Percentiles rank a stretch among this genome's conserved stretches.
phyloP scores from a whole-genome alignment of 2,113 vertebrate species.

The Heterotis niloticus region DNA sequence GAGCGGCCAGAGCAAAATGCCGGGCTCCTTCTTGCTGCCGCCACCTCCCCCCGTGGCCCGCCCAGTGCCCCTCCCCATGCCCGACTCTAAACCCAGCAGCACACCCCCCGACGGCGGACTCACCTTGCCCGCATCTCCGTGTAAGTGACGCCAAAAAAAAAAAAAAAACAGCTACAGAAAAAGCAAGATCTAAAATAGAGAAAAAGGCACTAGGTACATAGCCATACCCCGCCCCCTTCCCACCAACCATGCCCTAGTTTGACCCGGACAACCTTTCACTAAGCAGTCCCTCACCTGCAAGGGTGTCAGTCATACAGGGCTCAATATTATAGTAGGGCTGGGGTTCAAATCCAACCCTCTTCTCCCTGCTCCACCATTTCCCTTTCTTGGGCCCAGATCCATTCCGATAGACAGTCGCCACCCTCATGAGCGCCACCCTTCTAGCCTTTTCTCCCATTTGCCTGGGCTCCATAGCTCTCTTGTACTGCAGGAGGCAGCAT shows the following conservation, averaged over 20 bases:
- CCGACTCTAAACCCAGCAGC: constrained; percentile 96
- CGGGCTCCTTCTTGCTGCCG: constrained; percentile 94
- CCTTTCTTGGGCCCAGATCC: constrained; percentile 1
- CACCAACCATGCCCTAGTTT: constrained; percentile 23
- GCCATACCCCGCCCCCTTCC: constrained; percentile 32
- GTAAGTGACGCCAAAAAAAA: constrained; percentile 78
- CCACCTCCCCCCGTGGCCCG: constrained; percentile 94
- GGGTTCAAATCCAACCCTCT: constrained; percentile 40
- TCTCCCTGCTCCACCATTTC: constrained; percentile 38
- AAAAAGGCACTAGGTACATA: constrained; percentile 17
- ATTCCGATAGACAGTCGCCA: constrained; percentile 12
- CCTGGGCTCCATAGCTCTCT: not conserved
- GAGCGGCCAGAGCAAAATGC: constrained; percentile 94
- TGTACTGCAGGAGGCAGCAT: not conserved
- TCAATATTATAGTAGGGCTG: constrained; percentile 27
- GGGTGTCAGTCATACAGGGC: not conserved
- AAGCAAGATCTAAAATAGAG: constrained; percentile 32
- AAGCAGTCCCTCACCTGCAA: constrained; percentile 30
- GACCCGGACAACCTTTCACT: not conserved
- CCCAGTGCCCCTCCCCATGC: constrained; percentile 95
- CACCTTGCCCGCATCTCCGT: constrained; percentile 88
- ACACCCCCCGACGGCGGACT: constrained; percentile 90
- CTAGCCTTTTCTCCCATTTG: not conserved
- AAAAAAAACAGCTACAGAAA: constrained; percentile 48
- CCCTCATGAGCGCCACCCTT: not conserved